phyloP scores from a whole-genome alignment of 1,140 invertebrate genomes.

The Diorhabda elongata region DNA sequence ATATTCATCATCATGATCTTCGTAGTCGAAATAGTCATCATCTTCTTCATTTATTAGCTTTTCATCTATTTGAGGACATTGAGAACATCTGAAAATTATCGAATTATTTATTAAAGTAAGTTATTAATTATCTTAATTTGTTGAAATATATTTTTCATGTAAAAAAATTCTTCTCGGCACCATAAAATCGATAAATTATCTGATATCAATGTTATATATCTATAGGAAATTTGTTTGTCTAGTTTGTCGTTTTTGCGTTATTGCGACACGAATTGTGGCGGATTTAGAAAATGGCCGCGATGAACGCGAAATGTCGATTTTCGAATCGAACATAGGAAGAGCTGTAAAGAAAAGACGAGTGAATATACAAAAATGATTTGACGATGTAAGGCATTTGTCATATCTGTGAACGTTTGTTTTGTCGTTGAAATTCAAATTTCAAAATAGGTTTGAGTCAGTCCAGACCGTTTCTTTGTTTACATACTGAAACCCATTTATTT shows the following conservation, averaged over 20 bases:
- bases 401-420: too few relatives aligned
- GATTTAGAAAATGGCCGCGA: too few relatives aligned
- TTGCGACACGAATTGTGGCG: too few relatives aligned
- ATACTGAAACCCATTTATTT: neutral
- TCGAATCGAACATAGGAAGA: too few relatives aligned
- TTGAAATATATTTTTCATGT: slow-evolving; percentile 1
- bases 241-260: too few relatives aligned
- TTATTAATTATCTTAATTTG: neutral
- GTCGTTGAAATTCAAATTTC: too few relatives aligned
- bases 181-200: neutral
- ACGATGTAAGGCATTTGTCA: too few relatives aligned
- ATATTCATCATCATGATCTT: slow-evolving; percentile 22
- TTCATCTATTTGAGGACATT: slow-evolving; percentile 28
- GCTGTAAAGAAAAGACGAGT: too few relatives aligned
- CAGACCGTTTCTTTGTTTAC: too few relatives aligned
- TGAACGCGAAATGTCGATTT: too few relatives aligned
- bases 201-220: neutral
- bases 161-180: neutral
- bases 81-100: slow-evolving; percentile 24
- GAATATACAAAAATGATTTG: neutral
- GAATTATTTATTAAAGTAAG: neutral
- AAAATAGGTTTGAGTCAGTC: too few relatives aligned
- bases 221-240: neutral
- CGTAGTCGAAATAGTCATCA: slow-evolving; percentile 24
- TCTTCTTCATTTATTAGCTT: slow-evolving; percentile 21